Base-by-base conservation (phyloP, 2,113 vertebrate genomes). In the Marmota monax region DNA sequence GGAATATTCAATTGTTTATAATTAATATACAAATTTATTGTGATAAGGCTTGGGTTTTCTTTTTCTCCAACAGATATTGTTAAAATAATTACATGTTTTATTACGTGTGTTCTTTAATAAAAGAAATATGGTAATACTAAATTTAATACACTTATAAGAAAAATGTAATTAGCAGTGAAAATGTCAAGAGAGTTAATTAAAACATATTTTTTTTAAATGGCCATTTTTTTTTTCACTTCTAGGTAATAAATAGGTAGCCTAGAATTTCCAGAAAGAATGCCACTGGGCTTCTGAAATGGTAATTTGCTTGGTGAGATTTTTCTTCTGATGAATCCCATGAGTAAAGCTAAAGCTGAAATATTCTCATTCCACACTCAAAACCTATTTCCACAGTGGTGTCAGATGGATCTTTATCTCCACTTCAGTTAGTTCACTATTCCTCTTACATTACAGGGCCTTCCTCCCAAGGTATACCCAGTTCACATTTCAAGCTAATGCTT, bases 321-420 rank as follows among this genome's bases (percentile, higher is more conserved):
- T 97, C 94, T 91, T 63, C 92, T 94, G 83, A 87, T 63, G 48
- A 96, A 84, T 11, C 1, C 65, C 58, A 73, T 10, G 18, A 93
- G 45, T 45, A 56, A 69, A n/a, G 37, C 20, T 53, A 63, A 37
- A 45, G n/a, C 23, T 58, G 63, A 53, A 45, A 22, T n/a, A 4
- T 76, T 92, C 58, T 74, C 65, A 85, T 78, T 90, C 45, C 32
- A 83, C 17, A 3, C 27, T 89, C 80, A 80, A 94, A 77, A 74
- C 9, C 34, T 84, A 93, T 74, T 78, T 95, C n/a, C 29, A 7
- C 0, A 72, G 39, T 34, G 27, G 9, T 34, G 18, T 85, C 27
- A 95, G 61, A 63, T 1, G 34, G 53, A 73, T 65, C 10, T 77
- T 0, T 42, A 32, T 25, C 77, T 93, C 74, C 70, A 56, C 39